phyloP scores from a whole-genome alignment of 2,113 vertebrate species.

The Piprites chloris region DNA sequence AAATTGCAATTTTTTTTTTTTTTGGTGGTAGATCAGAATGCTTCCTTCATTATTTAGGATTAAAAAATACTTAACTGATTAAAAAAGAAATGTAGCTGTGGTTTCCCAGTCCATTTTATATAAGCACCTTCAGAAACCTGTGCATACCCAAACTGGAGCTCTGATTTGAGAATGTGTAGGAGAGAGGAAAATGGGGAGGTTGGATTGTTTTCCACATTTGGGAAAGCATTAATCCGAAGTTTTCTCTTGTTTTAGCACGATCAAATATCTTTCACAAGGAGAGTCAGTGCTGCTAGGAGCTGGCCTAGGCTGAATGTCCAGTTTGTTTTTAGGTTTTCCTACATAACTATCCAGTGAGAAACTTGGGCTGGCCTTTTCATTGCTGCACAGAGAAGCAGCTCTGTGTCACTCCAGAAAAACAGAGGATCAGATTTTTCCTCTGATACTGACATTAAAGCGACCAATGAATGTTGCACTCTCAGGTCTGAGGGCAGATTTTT shows the following conservation, averaged over 20 bases:
- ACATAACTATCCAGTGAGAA: conserved; percentile 31
- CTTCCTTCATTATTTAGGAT: background rate
- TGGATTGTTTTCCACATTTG: background rate
- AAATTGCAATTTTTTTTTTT: background rate
- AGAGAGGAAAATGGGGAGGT: background rate
- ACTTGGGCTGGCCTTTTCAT: conserved; percentile 26
- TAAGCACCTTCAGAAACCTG: background rate
- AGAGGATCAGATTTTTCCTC: conserved; percentile 14
- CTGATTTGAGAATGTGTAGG: background rate
- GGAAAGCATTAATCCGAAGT: background rate
- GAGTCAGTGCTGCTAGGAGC: background rate
- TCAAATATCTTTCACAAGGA: background rate
- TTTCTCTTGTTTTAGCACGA: background rate
- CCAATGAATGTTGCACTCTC: background rate
- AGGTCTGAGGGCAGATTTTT: conserved; percentile 47
- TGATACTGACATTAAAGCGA: background rate
- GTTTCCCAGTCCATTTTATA: background rate
- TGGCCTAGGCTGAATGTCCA: conserved; percentile 9
- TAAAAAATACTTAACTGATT: background rate
- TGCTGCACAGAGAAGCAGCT: conserved; percentile 13
- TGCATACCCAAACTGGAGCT: background rate
- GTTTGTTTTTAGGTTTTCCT: conserved; percentile 8
- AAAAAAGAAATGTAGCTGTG: background rate
- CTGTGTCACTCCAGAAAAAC: background rate
- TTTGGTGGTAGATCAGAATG: background rate